Percentiles rank a stretch among this genome's conserved stretches.
Evolutionary conservation across 2,113 vertebrate species (phyloP).

Genomic region (Ageneiosus marmoratus): DNA sequence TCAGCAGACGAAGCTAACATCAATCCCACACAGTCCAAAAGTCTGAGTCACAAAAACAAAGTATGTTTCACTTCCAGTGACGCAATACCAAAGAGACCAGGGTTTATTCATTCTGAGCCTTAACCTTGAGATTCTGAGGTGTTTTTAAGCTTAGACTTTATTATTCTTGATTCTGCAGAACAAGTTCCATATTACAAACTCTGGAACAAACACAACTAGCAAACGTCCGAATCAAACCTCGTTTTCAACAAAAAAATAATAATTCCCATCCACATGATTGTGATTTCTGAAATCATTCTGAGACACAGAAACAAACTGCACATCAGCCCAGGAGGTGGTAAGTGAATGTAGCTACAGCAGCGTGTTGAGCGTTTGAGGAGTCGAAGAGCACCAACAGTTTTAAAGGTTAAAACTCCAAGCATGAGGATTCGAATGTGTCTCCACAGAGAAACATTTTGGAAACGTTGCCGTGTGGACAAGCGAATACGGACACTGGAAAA

Average conservation of each 20-base stretch:
- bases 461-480: too few species aligned
- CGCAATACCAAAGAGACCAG: not conserved
- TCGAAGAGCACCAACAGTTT: not conserved
- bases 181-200: not conserved
- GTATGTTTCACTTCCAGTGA: not conserved
- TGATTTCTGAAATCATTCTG: not conserved
- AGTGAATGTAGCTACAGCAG: too few species aligned
- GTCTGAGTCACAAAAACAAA: not conserved
- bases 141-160: not conserved
- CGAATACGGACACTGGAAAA: too few species aligned
- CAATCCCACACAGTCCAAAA: not conserved
- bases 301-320: too few species aligned
- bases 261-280: not conserved
- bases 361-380: too few species aligned
- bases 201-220: not conserved
- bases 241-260: not conserved
- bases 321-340: too few species aligned
- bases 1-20: not conserved
- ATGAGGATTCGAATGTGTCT: not conserved
- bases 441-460: too few species aligned
- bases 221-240: not conserved
- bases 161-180: not conserved
- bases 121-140: not conserved
- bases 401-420: not conserved
- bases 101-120: not conserved